phyloP scores from a whole-genome alignment of 2,888 invertebrate species.

The Microctonus hyperodae region DNA sequence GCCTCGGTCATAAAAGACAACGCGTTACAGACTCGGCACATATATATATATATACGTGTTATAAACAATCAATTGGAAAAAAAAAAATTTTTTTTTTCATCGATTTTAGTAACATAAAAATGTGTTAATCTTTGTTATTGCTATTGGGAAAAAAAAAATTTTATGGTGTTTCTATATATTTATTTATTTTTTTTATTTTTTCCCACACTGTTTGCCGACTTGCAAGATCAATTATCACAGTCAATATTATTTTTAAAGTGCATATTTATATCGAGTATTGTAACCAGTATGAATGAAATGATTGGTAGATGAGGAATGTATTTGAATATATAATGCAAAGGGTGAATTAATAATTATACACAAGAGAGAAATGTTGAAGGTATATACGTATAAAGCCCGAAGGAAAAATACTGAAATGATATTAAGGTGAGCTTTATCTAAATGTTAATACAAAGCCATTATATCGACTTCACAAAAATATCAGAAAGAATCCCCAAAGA shows the following conservation, averaged over 20 bases:
- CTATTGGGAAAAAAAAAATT: background rate
- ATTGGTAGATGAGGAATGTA: too few relatives aligned
- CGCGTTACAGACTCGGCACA: constrained; percentile 32
- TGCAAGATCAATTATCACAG: too few relatives aligned
- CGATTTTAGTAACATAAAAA: background rate
- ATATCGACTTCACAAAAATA: constrained; percentile 45
- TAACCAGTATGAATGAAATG: too few relatives aligned
- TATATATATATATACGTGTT: constrained; percentile 12
- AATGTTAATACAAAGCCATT: constrained; percentile 57
- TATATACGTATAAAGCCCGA: constrained; percentile 15
- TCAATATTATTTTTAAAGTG: too few relatives aligned
- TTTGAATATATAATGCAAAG: background rate
- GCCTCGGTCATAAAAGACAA: constrained; percentile 55
- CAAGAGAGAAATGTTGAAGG: constrained; percentile 20
- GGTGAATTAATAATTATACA: constrained; percentile 31
- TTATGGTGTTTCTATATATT: background rate
- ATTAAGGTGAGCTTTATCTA: constrained; percentile 59
- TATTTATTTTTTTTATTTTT: too few relatives aligned
- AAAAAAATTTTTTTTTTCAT: background rate
- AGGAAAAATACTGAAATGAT: constrained; percentile 42
- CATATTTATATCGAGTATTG: too few relatives aligned
- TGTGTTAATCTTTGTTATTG: background rate
- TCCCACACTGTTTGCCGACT: too few relatives aligned
- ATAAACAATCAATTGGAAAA: background rate
- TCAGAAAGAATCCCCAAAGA: constrained; percentile 43